Evolutionary conservation across 1,140 invertebrate species (phyloP), one percentile per base, ranked within the genome.

Genomic region (Phortica variegata): DNA sequence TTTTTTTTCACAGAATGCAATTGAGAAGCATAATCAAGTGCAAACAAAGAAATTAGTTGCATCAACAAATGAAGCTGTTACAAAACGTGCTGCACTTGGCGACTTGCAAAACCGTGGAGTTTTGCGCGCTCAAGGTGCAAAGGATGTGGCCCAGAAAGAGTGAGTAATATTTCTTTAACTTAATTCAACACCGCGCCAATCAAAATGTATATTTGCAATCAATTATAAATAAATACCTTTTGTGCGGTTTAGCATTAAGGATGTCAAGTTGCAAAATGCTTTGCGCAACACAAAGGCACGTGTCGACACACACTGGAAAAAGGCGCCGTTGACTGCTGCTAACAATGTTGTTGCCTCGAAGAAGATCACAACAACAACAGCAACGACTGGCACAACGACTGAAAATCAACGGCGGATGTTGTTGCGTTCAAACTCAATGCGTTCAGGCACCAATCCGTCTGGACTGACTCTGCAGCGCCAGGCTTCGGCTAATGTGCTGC

Each of bases 271-370:
- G 23, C 49, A 65, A 26, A 56, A 62, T 43, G 52, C 52, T 10
- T 43, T 65, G 21, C 58, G 61, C 9, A 58, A 50, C 39, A 54
- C 61, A 16, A 75, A 75, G 41, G 55, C 73, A 13, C 68, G 71
- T 19, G 73, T 76, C 43, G 73, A 76, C 34, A 65, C 65, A 2
- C 55, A 69, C 36, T 76, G 73, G 73, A 76, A 75, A 50, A 75
- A 75, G 19, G 52, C 57, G 38, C 48, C 56, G 3, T 10, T 65
- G 45, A 52, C 41, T 26, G 43, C 32, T 52, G 40, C 36, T 12
- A 54, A 54, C 46, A 32, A 26, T 3, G 37, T 0, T 26, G 54
- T 42, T 34, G 49, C 31, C 6, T 16, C 15, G 23, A 39, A 21
- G 3, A 37, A 20, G 19, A 13, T 18, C 17, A 54, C 53, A 34